phyloP scores from a whole-genome alignment of 2,113 vertebrate species.

The Lepisosteus oculatus region DNA sequence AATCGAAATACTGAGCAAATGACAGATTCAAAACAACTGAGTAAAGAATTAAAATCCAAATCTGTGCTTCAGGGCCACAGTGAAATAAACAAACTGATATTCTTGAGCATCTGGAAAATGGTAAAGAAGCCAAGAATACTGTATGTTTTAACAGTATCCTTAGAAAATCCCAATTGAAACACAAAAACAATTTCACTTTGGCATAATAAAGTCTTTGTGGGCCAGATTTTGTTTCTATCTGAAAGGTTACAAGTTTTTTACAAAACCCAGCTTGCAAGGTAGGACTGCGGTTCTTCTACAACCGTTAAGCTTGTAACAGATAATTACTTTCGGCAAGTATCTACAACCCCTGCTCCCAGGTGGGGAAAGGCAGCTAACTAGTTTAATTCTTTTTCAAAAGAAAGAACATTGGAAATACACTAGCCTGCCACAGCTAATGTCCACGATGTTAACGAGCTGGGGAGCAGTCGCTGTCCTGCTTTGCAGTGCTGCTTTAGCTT shows the following conservation, averaged over 20 bases:
- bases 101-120: not conserved
- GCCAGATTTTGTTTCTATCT: constrained; percentile 29
- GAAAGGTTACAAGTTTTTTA: constrained; percentile 18
- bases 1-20: too few relatives aligned
- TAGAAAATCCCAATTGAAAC: not conserved
- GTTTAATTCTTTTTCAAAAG: too few relatives aligned
- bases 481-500: too few relatives aligned
- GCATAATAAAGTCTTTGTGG: constrained; percentile 33
- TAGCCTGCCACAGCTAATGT: too few relatives aligned
- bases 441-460: too few relatives aligned
- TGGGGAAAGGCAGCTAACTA: not conserved
- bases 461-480: too few relatives aligned
- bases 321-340: constrained; percentile 40
- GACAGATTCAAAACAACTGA: too few relatives aligned
- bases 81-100: too few relatives aligned
- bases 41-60: too few relatives aligned
- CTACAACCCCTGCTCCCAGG: constrained; percentile 46
- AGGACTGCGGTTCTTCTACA: constrained; percentile 44
- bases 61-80: too few relatives aligned
- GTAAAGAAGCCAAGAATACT: not conserved
- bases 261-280: constrained; percentile 25
- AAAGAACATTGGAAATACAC: too few relatives aligned
- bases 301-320: constrained; percentile 51
- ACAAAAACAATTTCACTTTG: constrained; percentile 17
- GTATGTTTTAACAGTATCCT: too few relatives aligned